Conservation (phyloP, 2,113 vertebrate species). For the Mellivora capensis region DNA sequence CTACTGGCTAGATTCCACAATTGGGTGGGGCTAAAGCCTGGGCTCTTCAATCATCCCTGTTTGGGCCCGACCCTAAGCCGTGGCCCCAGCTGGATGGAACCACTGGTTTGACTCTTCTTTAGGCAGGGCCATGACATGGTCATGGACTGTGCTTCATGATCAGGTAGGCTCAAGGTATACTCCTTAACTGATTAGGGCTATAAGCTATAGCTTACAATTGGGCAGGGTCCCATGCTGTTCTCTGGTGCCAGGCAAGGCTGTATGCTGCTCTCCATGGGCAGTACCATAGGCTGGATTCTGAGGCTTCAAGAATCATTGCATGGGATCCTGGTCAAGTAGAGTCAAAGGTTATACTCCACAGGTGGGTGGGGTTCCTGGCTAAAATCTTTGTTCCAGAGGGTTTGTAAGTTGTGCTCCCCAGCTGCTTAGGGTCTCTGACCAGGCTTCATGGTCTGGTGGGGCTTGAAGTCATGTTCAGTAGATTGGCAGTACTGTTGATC, state of each 20-base stretch:
- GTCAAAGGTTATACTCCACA: background rate
- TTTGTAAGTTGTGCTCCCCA: background rate
- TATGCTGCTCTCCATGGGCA: background rate
- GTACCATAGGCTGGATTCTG: background rate
- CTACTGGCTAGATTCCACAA: background rate
- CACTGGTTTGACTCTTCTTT: background rate
- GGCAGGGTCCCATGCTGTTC: background rate
- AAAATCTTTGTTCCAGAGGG: too few species aligned
- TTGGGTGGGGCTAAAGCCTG: background rate
- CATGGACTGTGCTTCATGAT: background rate
- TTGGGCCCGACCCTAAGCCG: too few species aligned
- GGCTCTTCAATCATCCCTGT: too few species aligned
- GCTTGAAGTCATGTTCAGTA: background rate
- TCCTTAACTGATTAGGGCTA: background rate
- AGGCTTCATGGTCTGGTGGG: too few species aligned
- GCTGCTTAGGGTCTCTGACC: background rate
- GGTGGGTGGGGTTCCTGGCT: background rate
- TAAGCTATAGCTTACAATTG: background rate
- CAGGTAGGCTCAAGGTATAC: background rate
- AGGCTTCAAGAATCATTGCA: background rate
- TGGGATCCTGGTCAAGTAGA: background rate
- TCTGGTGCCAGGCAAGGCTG: background rate
- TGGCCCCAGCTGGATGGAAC: background rate
- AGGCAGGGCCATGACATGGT: rapidly evolving
- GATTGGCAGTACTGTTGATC: background rate